Conservation (phyloP, 2,888 invertebrate genomes). For the Lithophane ornitopus region DNA sequence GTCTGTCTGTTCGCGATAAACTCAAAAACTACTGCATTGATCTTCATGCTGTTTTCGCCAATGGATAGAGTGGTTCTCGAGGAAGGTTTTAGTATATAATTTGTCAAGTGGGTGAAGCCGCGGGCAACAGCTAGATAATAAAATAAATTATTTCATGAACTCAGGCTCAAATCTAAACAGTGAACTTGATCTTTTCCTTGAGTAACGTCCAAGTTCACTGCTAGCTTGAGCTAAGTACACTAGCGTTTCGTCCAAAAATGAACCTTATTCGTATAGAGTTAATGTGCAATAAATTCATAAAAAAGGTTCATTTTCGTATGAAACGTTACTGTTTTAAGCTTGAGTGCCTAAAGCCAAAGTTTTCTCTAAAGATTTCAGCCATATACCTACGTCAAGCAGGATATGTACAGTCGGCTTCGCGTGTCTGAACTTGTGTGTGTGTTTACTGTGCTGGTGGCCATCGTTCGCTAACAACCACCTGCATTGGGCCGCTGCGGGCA, state of each 20-base stretch:
- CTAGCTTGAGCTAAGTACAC: neutral
- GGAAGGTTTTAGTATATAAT: no score
- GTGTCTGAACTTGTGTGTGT: conserved; percentile 94
- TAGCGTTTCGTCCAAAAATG: neutral
- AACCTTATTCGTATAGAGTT: neutral
- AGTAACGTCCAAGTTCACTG: neutral
- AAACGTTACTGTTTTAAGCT: neutral
- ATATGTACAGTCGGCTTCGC: conserved; percentile 94
- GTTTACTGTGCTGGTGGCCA: conserved; percentile 96
- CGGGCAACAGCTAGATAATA: no score
- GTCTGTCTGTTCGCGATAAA: no score
- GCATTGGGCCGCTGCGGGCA: conserved; percentile 97
- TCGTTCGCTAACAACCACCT: conserved; percentile 98
- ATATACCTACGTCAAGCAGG: conserved; percentile 82
- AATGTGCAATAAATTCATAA: neutral
- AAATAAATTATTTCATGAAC: no score
- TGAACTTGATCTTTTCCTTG: neutral
- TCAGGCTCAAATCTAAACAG: no score
- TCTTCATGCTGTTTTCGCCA: no score
- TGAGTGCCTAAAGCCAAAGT: neutral
- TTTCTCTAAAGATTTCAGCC: neutral
- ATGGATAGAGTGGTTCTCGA: no score
- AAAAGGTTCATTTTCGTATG: neutral
- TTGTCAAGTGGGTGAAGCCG: no score
- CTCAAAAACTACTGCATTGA: no score